phyloP scores from a whole-genome alignment of 2,888 invertebrate species.

The Trissolcus japonicus region DNA sequence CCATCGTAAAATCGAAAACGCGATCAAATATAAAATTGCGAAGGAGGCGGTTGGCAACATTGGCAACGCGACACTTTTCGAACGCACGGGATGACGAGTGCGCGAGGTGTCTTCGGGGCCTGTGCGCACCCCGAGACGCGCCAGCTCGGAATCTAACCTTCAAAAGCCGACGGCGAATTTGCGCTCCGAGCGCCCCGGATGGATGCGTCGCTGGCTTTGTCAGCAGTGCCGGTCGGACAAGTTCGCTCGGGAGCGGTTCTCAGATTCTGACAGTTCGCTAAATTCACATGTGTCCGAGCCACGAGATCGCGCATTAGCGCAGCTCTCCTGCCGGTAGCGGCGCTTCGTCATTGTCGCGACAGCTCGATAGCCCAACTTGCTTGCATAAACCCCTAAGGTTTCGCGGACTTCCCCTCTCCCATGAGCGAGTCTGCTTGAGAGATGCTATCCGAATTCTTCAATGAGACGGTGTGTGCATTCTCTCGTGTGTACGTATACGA shows the following conservation, averaged over 20 bases:
- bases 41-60: constrained; percentile 18
- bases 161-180: constrained; percentile 5
- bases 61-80: constrained; percentile 26
- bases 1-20: constrained; percentile 22
- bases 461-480: constrained; percentile 28
- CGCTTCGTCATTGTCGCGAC: constrained; percentile 12
- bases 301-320: constrained; percentile 11
- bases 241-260: neutral
- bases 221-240: no score
- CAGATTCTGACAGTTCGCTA: neutral
- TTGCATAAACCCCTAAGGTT: neutral
- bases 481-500: constrained; percentile 34
- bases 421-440: constrained; percentile 24
- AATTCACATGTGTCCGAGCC: neutral
- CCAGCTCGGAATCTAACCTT: constrained; percentile 38
- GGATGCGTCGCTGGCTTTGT: neutral
- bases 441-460: constrained; percentile 38
- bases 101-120: constrained; percentile 37
- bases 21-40: neutral
- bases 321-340: constrained; percentile 10
- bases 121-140: constrained; percentile 42
- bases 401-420: constrained; percentile 4
- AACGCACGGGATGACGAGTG: constrained; percentile 36
- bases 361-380: no score
- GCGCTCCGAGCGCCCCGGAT: neutral